Evolutionary conservation across 2,113 vertebrate genomes (phyloP).

Genomic region (Dipodomys spectabilis): DNA sequence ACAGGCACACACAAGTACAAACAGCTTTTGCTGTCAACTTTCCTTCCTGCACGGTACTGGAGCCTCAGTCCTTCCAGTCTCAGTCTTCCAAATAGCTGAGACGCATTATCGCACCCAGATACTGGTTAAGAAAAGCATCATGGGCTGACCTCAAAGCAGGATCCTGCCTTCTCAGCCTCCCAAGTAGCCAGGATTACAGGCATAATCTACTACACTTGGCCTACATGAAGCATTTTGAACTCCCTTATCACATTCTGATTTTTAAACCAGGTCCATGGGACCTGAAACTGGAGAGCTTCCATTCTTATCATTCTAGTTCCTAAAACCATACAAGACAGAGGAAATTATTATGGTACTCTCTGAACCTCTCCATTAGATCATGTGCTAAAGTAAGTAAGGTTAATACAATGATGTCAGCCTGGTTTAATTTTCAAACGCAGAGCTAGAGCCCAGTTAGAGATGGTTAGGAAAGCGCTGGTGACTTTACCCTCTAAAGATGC

Average conservation of each 20-base stretch:
- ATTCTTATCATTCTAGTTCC: slow-evolving; percentile 17
- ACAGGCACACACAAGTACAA: too few species aligned
- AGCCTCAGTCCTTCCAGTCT: too few species aligned
- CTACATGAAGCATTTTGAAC: not conserved
- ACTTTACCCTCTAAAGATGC: slow-evolving; percentile 13
- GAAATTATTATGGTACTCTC: not conserved
- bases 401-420: not conserved
- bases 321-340: not conserved
- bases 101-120: too few species aligned
- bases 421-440: not conserved
- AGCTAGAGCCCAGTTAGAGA: not conserved
- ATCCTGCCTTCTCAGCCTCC: too few species aligned
- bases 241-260: not conserved
- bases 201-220: too few species aligned
- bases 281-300: not conserved
- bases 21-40: too few species aligned
- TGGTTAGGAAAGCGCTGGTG: not conserved
- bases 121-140: too few species aligned
- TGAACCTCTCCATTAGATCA: not conserved
- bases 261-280: not conserved
- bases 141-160: too few species aligned
- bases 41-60: too few species aligned
- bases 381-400: slow-evolving; percentile 2
- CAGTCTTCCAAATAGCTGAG: too few species aligned
- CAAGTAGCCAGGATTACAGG: too few species aligned